These are phyloP conservation scores for Odocoileus virginianus DNA, from an alignment of 2,113 vertebrate species.

Conservation along the genomic window DNA sequence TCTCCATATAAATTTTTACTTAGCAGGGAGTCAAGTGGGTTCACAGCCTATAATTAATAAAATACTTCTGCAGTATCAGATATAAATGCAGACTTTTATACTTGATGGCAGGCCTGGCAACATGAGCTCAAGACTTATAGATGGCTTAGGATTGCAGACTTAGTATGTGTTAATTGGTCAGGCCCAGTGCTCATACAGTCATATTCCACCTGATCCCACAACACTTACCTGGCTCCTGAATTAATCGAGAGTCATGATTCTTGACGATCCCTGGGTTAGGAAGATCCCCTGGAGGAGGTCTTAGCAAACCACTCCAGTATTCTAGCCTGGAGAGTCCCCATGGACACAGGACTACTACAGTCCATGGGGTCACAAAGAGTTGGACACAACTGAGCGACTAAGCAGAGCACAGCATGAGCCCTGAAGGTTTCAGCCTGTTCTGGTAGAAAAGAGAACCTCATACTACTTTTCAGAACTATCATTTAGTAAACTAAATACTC, in stretches of 20 bases:
- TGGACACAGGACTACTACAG: neutral
- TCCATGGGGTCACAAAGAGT: neutral
- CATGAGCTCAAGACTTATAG: neutral
- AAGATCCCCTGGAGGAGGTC: neutral
- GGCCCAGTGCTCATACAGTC: neutral
- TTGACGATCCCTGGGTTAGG: neutral
- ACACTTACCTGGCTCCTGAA: neutral
- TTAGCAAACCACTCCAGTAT: neutral
- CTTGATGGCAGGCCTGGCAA: neutral
- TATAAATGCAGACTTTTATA: neutral
- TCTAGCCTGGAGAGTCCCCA: neutral
- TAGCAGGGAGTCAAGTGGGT: neutral
- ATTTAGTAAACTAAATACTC: neutral
- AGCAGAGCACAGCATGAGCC: neutral
- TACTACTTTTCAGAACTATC: neutral
- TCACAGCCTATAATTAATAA: neutral
- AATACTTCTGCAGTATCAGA: neutral
- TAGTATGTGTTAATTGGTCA: accelerated
- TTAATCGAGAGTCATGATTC: neutral
- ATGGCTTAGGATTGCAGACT: neutral
- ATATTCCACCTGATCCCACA: neutral
- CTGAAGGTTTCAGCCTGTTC: neutral
- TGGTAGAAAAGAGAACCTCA: neutral
- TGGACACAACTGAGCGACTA: neutral
- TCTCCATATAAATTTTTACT: neutral